These are phyloP conservation scores for Athalia cordata DNA, from an alignment of 2,888 invertebrate genomes.

Conservation along the genomic window DNA sequence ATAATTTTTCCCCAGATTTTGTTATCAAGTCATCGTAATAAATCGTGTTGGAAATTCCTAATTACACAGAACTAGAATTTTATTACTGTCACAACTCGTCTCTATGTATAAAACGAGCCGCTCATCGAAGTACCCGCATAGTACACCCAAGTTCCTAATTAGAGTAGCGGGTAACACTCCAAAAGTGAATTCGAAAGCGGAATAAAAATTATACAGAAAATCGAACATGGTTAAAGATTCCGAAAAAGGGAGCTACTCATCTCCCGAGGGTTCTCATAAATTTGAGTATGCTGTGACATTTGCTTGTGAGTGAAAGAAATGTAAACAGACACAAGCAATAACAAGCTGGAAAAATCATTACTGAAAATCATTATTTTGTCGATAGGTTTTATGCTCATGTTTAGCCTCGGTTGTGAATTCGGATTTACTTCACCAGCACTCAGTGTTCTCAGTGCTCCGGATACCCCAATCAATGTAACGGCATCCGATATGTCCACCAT, in stretches of 20 bases:
- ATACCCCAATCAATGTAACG: conserved; percentile 56
- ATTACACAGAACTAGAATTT: too few species aligned
- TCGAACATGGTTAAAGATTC: conserved; percentile 49
- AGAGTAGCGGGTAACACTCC: not conserved
- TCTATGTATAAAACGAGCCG: not conserved
- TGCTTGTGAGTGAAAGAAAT: conserved; percentile 54
- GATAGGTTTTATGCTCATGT: conserved; percentile 15
- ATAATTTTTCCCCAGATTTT: too few species aligned
- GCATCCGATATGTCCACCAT: conserved; percentile 57
- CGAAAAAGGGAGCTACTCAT: conserved; percentile 56
- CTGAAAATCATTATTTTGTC: not conserved
- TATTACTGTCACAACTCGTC: too few species aligned
- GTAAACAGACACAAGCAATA: not conserved
- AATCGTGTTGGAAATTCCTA: too few species aligned
- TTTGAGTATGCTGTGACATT: conserved; percentile 59
- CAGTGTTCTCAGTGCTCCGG: conserved; percentile 55
- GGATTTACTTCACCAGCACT: conserved; percentile 62
- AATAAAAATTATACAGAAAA: not conserved
- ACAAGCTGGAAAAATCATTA: not conserved
- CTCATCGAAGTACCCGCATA: not conserved
- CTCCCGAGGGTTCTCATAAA: conserved; percentile 57
- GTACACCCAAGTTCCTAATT: not conserved
- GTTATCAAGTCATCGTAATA: too few species aligned
- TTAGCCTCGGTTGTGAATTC: conserved; percentile 55
- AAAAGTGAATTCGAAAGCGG: too few species aligned